These are phyloP conservation scores for Crypturellus tataupa DNA, from an alignment of 2,797 vertebrate species.

Conservation along the genomic window DNA sequence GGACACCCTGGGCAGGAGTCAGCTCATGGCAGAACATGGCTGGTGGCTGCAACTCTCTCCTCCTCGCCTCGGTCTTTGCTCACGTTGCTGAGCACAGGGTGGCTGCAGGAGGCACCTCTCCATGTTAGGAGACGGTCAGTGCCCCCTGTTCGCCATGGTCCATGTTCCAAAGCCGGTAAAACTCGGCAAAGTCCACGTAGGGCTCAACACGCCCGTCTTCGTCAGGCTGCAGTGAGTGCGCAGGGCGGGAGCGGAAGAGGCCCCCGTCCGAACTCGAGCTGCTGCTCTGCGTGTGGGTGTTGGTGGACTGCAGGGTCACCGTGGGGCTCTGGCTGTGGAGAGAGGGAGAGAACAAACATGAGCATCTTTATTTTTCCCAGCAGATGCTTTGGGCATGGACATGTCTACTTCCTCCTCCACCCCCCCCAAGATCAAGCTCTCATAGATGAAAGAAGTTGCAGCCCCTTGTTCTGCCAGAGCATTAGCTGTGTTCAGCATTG, in stretches of 20 bases:
- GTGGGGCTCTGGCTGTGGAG: slow-evolving; percentile 92
- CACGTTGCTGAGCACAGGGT: fast-evolving
- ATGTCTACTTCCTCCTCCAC: no score
- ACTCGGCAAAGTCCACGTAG: slow-evolving; percentile 96
- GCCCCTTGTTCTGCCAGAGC: not conserved
- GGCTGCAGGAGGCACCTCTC: not conserved
- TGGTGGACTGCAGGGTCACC: slow-evolving; percentile 95
- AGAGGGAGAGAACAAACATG: not conserved
- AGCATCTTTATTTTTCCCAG: not conserved
- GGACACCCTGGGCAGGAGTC: not conserved
- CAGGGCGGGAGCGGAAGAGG: slow-evolving; percentile 91
- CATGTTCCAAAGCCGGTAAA: slow-evolving; percentile 93
- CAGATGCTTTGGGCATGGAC: not conserved
- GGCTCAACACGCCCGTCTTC: slow-evolving; percentile 95
- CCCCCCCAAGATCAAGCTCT: not conserved
- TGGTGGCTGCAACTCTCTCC: not conserved
- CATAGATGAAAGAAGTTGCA: not conserved
- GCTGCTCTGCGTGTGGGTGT: slow-evolving; percentile 97
- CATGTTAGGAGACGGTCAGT: slow-evolving; percentile 75
- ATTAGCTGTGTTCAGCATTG: not conserved
- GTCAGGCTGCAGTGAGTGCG: slow-evolving; percentile 92
- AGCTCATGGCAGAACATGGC: not conserved
- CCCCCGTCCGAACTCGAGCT: slow-evolving; percentile 95
- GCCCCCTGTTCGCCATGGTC: slow-evolving; percentile 88
- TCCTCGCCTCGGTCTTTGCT: slow-evolving; percentile 19